These are phyloP conservation scores for Falco columbarius DNA, from an alignment of 2,797 vertebrate species.

Conservation along the genomic window DNA sequence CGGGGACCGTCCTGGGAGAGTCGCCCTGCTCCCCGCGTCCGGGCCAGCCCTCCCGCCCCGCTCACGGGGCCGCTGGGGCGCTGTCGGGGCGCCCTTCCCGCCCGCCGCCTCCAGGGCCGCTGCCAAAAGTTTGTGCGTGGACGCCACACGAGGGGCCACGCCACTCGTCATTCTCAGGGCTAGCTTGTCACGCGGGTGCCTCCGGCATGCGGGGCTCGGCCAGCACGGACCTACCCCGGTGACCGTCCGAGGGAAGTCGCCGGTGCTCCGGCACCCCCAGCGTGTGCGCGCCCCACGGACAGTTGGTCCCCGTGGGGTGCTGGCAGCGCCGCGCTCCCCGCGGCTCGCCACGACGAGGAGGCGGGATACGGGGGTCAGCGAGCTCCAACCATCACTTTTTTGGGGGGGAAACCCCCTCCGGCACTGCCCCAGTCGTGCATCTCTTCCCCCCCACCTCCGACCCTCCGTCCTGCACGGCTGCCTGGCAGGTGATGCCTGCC, in stretches of 20 bases:
- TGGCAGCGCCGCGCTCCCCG: background rate
- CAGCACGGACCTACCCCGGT: background rate
- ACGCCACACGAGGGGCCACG: background rate
- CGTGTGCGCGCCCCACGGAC: background rate
- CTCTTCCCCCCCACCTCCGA: background rate
- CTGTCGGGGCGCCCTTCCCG: background rate
- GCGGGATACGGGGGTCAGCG: background rate
- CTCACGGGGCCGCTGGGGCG: background rate
- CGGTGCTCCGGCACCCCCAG: background rate
- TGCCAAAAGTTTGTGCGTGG: background rate
- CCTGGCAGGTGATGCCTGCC: background rate
- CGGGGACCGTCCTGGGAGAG: background rate
- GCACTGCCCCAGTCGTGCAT: background rate
- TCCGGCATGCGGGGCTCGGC: background rate
- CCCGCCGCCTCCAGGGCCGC: background rate
- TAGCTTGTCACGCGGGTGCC: background rate
- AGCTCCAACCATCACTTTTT: background rate
- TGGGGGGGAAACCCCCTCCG: accelerated
- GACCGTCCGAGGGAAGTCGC: background rate
- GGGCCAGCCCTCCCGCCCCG: background rate
- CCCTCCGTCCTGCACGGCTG: background rate
- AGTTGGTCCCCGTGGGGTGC: background rate
- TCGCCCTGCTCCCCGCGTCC: background rate
- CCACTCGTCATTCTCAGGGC: background rate
- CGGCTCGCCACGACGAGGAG: background rate